Evolutionary conservation across 1,140 invertebrate genomes (phyloP).

Genomic region (Agrypnia vestita): DNA sequence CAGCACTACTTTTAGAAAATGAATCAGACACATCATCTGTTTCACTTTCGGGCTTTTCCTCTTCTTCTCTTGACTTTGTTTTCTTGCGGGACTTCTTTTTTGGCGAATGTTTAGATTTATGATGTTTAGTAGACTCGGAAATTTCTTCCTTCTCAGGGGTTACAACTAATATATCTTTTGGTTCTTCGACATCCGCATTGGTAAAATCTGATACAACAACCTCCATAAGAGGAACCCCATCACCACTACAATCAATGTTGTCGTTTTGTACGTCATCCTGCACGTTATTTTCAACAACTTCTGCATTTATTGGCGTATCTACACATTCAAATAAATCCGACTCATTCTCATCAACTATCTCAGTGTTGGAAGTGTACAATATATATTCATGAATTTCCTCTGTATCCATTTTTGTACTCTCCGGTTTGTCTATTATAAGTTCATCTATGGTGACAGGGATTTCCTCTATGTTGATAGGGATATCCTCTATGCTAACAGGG

Average conservation of each 20-base stretch:
- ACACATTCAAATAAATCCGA: neutral
- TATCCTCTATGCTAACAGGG: neutral
- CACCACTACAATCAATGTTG: neutral
- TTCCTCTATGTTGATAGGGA: neutral
- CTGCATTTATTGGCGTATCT: neutral
- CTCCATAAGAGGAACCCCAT: neutral
- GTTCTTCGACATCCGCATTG: neutral
- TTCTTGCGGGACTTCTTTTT: conserved; percentile 48
- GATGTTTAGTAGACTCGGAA: conserved; percentile 19
- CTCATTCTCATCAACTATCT: neutral
- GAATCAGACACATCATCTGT: conserved; percentile 18
- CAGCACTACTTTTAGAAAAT: neutral
- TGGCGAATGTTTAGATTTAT: conserved; percentile 41
- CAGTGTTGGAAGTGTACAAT: conserved; percentile 14
- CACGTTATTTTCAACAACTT: neutral
- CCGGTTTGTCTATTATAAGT: neutral
- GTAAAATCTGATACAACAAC: conserved; percentile 6
- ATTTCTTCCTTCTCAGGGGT: conserved; percentile 9
- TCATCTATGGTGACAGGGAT: neutral
- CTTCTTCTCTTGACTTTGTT: conserved; percentile 46
- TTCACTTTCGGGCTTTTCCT: conserved; percentile 31
- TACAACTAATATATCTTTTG: neutral
- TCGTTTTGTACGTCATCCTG: neutral
- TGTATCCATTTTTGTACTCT: neutral
- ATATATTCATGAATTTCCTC: conserved; percentile 17